Conservation (phyloP, 2,797 vertebrate species). For the Semaprochilodus insignis region DNA sequence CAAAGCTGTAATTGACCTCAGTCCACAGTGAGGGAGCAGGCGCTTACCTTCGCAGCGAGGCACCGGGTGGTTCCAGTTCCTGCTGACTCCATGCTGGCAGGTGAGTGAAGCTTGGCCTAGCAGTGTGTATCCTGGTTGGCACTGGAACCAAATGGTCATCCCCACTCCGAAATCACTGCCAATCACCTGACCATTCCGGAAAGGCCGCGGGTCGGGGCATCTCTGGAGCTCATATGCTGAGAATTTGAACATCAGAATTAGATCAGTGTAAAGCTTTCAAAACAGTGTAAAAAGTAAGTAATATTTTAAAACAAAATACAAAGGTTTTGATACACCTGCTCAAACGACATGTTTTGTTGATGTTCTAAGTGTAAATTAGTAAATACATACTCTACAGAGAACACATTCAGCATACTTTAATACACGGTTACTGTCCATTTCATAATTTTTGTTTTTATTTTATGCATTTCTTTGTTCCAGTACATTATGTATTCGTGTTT, state of each 20-base stretch:
- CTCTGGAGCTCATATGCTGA: conserved; percentile 94
- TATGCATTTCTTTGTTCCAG: too few relatives aligned
- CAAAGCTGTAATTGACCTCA: not conserved
- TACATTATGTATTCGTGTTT: too few relatives aligned
- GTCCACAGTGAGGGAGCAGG: conserved; percentile 11
- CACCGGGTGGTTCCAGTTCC: conserved; percentile 96
- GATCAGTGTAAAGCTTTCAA: not conserved
- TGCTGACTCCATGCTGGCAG: conserved; percentile 94
- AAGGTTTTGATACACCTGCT: too few relatives aligned
- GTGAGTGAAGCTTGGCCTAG: conserved; percentile 94
- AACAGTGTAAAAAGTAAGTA: not conserved
- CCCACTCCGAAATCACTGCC: conserved; percentile 94
- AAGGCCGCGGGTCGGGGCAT: conserved; percentile 95
- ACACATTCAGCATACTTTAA: too few relatives aligned
- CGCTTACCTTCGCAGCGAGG: conserved; percentile 94
- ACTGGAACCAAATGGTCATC: conserved; percentile 95
- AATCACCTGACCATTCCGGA: conserved; percentile 93
- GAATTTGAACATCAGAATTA: not conserved
- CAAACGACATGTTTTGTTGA: too few relatives aligned
- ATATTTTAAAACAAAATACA: too few relatives aligned
- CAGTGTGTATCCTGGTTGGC: conserved; percentile 91
- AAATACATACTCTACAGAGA: too few relatives aligned
- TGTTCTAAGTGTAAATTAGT: too few relatives aligned
- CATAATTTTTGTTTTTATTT: too few relatives aligned
- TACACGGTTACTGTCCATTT: too few relatives aligned